Percentiles rank a stretch among this genome's conserved stretches.
Evolutionary conservation across 2,888 invertebrate species (phyloP).

Genomic region (Cheilosia impressa): DNA sequence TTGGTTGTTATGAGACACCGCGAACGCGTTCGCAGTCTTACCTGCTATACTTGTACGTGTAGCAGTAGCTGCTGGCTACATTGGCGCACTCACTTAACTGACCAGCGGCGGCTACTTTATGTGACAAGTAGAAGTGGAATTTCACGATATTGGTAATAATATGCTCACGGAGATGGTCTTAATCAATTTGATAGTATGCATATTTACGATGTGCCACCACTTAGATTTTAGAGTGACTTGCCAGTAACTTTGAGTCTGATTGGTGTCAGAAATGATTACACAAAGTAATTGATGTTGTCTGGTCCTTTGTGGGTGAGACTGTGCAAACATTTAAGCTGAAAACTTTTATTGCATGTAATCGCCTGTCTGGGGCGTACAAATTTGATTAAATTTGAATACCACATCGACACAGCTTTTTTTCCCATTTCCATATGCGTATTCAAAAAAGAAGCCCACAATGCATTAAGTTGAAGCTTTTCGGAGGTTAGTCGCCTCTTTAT

Average conservation of each 20-base stretch:
- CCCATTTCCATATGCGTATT: background rate
- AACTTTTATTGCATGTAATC: too few species aligned
- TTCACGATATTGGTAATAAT: slow-evolving; percentile 2
- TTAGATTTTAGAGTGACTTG: background rate
- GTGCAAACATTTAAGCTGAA: too few species aligned
- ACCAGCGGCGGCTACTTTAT: slow-evolving; percentile 49
- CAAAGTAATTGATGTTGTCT: too few species aligned
- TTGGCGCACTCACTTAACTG: slow-evolving; percentile 29
- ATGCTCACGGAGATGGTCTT: slow-evolving; percentile 53
- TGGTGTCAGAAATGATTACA: slow-evolving; percentile 20
- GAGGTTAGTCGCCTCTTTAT: slow-evolving; percentile 39
- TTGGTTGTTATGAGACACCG: slow-evolving; percentile 68
- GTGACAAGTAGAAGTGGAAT: slow-evolving; percentile 67
- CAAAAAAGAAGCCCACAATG: slow-evolving; percentile 3
- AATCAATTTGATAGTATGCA: slow-evolving; percentile 33
- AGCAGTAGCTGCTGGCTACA: slow-evolving; percentile 17
- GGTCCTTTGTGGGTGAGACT: too few species aligned
- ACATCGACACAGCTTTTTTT: background rate
- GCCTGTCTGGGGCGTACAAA: too few species aligned
- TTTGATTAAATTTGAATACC: too few species aligned
- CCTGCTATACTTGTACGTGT: slow-evolving; percentile 17
- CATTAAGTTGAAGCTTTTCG: slow-evolving; percentile 8
- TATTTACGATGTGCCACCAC: background rate
- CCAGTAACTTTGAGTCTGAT: slow-evolving; percentile 22
- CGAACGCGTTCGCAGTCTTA: slow-evolving; percentile 61